Conservation (phyloP, 2,797 vertebrate species). For the Hoplostethus atlanticus region DNA sequence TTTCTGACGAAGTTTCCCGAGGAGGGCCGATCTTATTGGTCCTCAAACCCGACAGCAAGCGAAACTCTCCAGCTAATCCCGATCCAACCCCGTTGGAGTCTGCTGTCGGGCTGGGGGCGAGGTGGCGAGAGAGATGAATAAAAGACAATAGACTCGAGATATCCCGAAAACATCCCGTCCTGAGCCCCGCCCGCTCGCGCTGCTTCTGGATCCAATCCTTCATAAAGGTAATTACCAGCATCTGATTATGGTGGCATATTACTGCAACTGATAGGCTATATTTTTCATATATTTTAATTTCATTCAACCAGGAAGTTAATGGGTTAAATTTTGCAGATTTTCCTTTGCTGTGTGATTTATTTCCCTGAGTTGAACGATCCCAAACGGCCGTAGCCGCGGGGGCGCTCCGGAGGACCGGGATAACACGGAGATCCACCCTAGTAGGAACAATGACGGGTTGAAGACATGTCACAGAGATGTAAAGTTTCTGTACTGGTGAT, state of each 20-base stretch:
- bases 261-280: neutral
- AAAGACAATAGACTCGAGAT: conserved; percentile 22
- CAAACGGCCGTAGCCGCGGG: neutral
- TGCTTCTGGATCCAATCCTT: conserved; percentile 39
- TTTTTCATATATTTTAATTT: conserved; percentile 10
- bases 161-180: conserved; percentile 9
- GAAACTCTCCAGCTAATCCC: conserved; percentile 59
- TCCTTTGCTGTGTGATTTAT: conserved; percentile 30
- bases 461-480: neutral
- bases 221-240: conserved; percentile 71
- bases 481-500: neutral
- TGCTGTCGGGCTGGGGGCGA: conserved; percentile 47
- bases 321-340: conserved; percentile 76
- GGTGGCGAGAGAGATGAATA: conserved; percentile 44
- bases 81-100: conserved; percentile 48
- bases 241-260: conserved; percentile 33
- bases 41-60: conserved; percentile 62
- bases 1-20: conserved; percentile 64
- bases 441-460: neutral
- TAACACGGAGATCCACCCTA: neutral
- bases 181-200: conserved; percentile 49
- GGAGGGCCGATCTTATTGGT: conserved; percentile 52
- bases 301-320: neutral
- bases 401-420: neutral
- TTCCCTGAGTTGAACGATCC: conserved; percentile 8